Conservation (phyloP, 2,888 invertebrate genomes). For the Calliphora vomitoria region DNA sequence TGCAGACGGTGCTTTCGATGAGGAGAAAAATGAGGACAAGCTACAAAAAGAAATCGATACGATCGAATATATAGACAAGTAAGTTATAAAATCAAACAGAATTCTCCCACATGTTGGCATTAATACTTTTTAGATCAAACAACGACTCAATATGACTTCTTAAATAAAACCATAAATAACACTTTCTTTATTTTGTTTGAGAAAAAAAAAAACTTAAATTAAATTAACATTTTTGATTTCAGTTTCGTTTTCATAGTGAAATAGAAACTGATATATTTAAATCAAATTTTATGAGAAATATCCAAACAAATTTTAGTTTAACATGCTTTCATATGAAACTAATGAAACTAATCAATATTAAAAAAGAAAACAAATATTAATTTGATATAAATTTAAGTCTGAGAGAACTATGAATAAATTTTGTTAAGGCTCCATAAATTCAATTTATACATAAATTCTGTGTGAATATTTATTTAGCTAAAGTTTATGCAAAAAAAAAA, state of each 20-base stretch:
- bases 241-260: not conserved
- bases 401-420: no score
- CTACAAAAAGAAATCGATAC: conserved; percentile 83
- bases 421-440: no score
- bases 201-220: not conserved
- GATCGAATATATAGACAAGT: conserved; percentile 84
- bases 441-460: not conserved
- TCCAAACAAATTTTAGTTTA: not conserved
- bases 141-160: not conserved
- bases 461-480: not conserved
- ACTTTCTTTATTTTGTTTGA: conserved; percentile 33
- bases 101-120: conserved; percentile 32
- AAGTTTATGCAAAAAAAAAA: conserved; percentile 11
- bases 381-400: not conserved
- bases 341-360: no score
- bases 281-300: not conserved
- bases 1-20: conserved; percentile 80
- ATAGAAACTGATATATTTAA: not conserved
- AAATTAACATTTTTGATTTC: not conserved
- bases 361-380: not conserved
- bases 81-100: conserved; percentile 75
- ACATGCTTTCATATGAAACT: not conserved
- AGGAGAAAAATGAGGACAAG: conserved; percentile 81
- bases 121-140: not conserved
- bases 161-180: not conserved